These are phyloP conservation scores for Actias luna DNA, from an alignment of 2,888 invertebrate genomes.

Conservation along the genomic window DNA sequence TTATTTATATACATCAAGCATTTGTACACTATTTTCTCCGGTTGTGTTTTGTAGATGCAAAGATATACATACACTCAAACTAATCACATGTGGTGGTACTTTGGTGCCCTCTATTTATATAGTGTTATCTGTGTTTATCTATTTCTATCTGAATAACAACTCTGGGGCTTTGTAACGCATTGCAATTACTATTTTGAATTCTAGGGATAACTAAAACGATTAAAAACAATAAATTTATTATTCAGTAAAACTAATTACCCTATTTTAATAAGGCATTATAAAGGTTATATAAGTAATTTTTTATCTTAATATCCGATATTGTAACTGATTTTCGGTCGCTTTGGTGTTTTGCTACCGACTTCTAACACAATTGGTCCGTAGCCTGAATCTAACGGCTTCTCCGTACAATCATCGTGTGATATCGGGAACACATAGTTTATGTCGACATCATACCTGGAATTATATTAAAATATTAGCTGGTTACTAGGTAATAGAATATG, in stretches of 20 bases:
- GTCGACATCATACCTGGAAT: slow-evolving; percentile 89
- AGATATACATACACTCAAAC: too few relatives aligned
- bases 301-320: slow-evolving; percentile 53
- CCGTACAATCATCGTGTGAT: slow-evolving; percentile 85
- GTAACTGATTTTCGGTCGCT: slow-evolving; percentile 59
- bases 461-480: background rate
- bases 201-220: background rate
- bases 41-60: too few relatives aligned
- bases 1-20: too few relatives aligned
- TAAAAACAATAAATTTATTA: background rate
- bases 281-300: slow-evolving; percentile 12
- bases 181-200: too few relatives aligned
- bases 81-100: too few relatives aligned
- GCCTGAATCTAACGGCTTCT: slow-evolving; percentile 60
- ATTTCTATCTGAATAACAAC: too few relatives aligned
- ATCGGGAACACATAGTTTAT: slow-evolving; percentile 92
- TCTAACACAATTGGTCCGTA: slow-evolving; percentile 63
- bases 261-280: slow-evolving; percentile 12
- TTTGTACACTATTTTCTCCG: too few relatives aligned
- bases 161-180: too few relatives aligned
- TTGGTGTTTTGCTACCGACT: slow-evolving; percentile 58
- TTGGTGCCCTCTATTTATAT: too few relatives aligned
- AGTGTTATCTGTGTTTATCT: too few relatives aligned
- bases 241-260: background rate
- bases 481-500: background rate